These are phyloP conservation scores for Carabus problematicus DNA, from an alignment of 2,888 invertebrate genomes.

Conservation along the genomic window DNA sequence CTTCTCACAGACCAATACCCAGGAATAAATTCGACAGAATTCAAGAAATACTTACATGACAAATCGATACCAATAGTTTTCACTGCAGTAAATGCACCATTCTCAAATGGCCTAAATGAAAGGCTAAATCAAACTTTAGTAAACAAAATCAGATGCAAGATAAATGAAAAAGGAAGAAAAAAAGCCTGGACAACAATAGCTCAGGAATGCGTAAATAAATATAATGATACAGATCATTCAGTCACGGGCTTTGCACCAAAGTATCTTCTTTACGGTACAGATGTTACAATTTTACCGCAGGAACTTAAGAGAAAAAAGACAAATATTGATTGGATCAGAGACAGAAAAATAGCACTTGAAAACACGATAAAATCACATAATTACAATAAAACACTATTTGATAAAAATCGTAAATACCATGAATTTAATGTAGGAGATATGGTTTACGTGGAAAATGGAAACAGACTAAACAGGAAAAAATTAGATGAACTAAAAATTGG, in stretches of 20 bases:
- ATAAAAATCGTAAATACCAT: conserved; percentile 43
- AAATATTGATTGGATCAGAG: conserved; percentile 11
- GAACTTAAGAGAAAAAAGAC: conserved; percentile 40
- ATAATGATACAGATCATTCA: conserved; percentile 50
- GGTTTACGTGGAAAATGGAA: too few species aligned
- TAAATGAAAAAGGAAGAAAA: too few species aligned
- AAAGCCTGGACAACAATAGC: too few species aligned
- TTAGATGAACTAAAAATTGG: too few species aligned
- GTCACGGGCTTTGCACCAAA: conserved; percentile 45
- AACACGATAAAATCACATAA: conserved; percentile 44
- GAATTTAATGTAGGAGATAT: too few species aligned
- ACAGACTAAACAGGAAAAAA: too few species aligned
- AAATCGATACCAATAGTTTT: conserved; percentile 44
- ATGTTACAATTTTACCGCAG: conserved; percentile 42
- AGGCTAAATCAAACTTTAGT: too few species aligned
- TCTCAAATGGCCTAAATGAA: too few species aligned
- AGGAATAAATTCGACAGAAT: too few species aligned
- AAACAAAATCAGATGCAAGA: too few species aligned
- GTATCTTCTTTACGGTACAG: conserved; percentile 44
- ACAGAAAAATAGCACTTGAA: conserved; percentile 43
- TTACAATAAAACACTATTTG: conserved; percentile 44
- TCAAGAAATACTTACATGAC: conserved; percentile 49
- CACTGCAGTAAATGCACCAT: conserved; percentile 45
- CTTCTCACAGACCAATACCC: conserved; percentile 51
- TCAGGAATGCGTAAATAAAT: conserved; percentile 47